Percentiles rank a stretch among this genome's conserved stretches.
Conservation (phyloP, 1,140 invertebrate species). For the Adoxophyes honmai region DNA sequence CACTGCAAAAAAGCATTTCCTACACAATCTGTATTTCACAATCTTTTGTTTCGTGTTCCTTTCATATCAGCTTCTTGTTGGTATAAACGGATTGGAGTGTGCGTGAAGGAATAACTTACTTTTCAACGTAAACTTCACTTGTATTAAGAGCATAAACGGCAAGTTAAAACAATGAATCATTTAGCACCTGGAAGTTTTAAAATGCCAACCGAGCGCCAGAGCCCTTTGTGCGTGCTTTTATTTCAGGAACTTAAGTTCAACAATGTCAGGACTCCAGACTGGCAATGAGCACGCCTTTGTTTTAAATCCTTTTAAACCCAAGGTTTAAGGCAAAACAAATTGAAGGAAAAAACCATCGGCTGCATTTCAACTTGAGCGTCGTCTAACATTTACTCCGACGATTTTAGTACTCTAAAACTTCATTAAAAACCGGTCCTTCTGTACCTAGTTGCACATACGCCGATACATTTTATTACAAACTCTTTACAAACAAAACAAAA, state of each 20-base stretch:
- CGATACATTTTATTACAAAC: not conserved
- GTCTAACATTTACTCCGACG: not conserved
- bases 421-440: not conserved
- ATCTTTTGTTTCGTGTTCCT: too few relatives aligned
- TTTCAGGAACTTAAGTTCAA: not conserved
- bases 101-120: not conserved
- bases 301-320: not conserved
- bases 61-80: not conserved
- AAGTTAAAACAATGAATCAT: slow-evolving; percentile 5
- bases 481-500: slow-evolving; percentile 10
- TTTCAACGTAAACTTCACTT: not conserved
- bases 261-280: not conserved
- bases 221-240: not conserved
- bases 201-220: not conserved
- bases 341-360: not conserved
- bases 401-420: slow-evolving; percentile 1
- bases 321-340: not conserved
- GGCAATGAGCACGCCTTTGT: not conserved
- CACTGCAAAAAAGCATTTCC: too few relatives aligned
- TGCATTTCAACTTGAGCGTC: not conserved
- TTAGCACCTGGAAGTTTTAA: slow-evolving; percentile 12
- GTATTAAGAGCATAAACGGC: not conserved
- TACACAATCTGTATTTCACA: too few relatives aligned
- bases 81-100: not conserved
- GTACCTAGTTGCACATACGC: slow-evolving; percentile 4